Evolutionary conservation across 2,113 vertebrate genomes (phyloP).

Genomic region (Coregonus clupeaformis): DNA sequence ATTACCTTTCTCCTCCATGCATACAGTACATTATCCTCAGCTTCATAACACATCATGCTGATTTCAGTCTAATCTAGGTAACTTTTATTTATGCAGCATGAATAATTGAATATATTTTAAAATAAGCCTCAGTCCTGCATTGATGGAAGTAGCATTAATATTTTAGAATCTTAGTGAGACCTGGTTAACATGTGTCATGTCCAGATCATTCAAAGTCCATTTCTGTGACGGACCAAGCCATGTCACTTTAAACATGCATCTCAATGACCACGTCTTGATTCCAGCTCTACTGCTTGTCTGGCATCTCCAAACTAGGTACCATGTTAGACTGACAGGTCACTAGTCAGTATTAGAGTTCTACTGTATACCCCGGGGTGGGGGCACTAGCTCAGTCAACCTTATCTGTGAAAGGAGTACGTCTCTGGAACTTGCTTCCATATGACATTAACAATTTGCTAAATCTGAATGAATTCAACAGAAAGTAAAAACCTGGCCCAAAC

Average conservation of each 20-base stretch:
- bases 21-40: slow-evolving; percentile 50
- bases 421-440: no score
- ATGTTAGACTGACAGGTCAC: no score
- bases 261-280: neutral
- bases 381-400: no score
- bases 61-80: slow-evolving; percentile 64
- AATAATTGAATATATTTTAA: slow-evolving; percentile 78
- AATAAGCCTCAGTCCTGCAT: slow-evolving; percentile 68
- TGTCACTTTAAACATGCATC: slow-evolving; percentile 41
- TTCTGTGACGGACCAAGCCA: slow-evolving; percentile 58
- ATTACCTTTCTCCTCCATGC: slow-evolving; percentile 45
- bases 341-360: no score
- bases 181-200: slow-evolving; percentile 69
- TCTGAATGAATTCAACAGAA: no score
- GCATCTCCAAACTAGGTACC: neutral
- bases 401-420: no score
- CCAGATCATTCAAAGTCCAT: slow-evolving; percentile 72
- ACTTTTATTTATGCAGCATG: slow-evolving; percentile 75
- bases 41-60: slow-evolving; percentile 41
- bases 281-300: neutral
- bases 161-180: slow-evolving; percentile 74
- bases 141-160: slow-evolving; percentile 77
- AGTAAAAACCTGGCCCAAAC: no score
- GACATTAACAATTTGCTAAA: no score
- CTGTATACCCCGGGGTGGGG: no score